Evolutionary conservation across 2,888 invertebrate species (phyloP).

Genomic region (Cenopis cana): DNA sequence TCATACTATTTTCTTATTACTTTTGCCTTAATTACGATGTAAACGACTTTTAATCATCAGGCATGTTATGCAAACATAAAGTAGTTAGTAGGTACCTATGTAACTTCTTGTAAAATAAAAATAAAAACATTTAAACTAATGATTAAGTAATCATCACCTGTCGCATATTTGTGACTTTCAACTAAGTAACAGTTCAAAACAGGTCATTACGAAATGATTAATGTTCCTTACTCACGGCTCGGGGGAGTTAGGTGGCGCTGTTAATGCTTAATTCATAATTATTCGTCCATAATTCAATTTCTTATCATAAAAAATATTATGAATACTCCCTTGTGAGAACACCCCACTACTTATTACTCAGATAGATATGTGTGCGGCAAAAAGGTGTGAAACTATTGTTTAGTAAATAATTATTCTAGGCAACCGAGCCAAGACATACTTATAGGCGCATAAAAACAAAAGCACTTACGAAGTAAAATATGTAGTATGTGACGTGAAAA

Average conservation of each 20-base stretch:
- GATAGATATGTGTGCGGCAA: conserved; percentile 42
- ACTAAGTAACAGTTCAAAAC: conserved; percentile 54
- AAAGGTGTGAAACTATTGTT: conserved; percentile 50
- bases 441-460: too few relatives aligned
- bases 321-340: conserved; percentile 47
- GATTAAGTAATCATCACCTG: conserved; percentile 60
- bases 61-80: not conserved
- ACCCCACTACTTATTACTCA: conserved; percentile 45
- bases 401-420: conserved; percentile 19
- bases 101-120: conserved; percentile 24
- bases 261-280: conserved; percentile 73
- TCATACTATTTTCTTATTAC: not conserved
- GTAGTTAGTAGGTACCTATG: not conserved
- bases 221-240: conserved; percentile 60
- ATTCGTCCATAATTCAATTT: conserved; percentile 55
- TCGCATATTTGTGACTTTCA: conserved; percentile 47
- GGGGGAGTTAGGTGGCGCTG: conserved; percentile 68
- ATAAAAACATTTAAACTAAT: conserved; percentile 43
- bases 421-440: conserved; percentile 9
- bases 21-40: not conserved
- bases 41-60: not conserved
- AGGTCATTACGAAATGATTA: conserved; percentile 72
- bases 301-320: conserved; percentile 46
- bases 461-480: too few relatives aligned
- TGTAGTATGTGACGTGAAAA: too few relatives aligned